Base-by-base conservation (phyloP, 2,888 invertebrate genomes). In the Lasioglossum lativentre region DNA sequence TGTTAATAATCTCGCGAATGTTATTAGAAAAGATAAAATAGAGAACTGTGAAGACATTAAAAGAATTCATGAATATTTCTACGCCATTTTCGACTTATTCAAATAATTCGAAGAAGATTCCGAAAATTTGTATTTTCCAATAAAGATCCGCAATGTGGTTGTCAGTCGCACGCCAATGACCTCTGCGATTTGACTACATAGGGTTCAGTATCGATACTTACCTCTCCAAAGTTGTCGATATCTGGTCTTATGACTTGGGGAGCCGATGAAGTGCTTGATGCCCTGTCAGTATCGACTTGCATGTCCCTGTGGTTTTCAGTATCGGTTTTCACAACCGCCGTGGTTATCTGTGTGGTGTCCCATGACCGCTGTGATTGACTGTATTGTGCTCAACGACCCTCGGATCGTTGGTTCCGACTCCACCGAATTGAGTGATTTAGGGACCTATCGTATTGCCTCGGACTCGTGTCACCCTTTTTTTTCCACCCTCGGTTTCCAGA, bases 231-330 rank as follows among this genome's bases (percentile, higher is more conserved):
- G 40, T 72, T 66, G 78, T 56, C 45, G 30, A 56, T 70, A 71
- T 78, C 75, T 27, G 30, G 71, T 72, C 83, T 75, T 78, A 83
- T 75, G 45, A 75, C 70, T 56, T n/a, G 19, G 12, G 30, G 34
- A 75, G n/a, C 56, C 56, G 76, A 45, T 27, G n/a, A 63, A 42
- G 71, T 42, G 74, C 68, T 78, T 71, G 75, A 72, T 71, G 40
- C 71, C 5, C 42, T 38, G 63, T 78, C 83, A 83, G 30, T 72
- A 83, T 78, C 83, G 77, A 82, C 47, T 72, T 42, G 52, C 42
- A 16, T 52, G 70, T 74, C 71, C 63, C 76, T 72, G 30, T 47
- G 47, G 40, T 70, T 74, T 70, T 82, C 30, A 27, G 45, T 30
- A 34, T 68, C 45, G 63, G 34, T 23, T 59, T 68, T 56, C 68